Percentiles rank a stretch among this genome's conserved stretches.
Evolutionary conservation across 2,888 invertebrate species (phyloP).

Genomic region (Athalia cordata): DNA sequence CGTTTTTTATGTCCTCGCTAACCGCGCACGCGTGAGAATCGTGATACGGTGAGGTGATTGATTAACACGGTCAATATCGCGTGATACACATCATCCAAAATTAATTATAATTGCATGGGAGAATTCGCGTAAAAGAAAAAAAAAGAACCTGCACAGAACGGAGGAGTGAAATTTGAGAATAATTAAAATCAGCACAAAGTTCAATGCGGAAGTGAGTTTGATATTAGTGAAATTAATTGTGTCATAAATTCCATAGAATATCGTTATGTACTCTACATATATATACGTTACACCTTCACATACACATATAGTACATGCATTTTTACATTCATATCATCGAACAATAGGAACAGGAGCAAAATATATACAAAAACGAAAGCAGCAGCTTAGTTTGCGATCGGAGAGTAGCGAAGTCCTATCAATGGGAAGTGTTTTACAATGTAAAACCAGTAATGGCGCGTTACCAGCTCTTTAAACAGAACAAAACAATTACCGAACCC

Average conservation of each 20-base stretch:
- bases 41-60: background rate
- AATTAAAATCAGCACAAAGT: too few species aligned
- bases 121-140: too few species aligned
- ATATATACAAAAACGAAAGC: too few species aligned
- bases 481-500: slow-evolving; percentile 63
- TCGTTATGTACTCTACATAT: too few species aligned
- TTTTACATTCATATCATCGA: slow-evolving; percentile 44
- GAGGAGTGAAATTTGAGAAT: too few species aligned
- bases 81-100: background rate
- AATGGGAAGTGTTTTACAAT: slow-evolving; percentile 64
- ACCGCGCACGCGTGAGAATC: slow-evolving; percentile 3
- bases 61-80: background rate
- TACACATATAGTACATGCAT: too few species aligned
- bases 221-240: slow-evolving; percentile 66
- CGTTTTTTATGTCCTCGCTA: slow-evolving; percentile 21
- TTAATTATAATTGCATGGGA: too few species aligned
- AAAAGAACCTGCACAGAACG: too few species aligned
- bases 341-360: slow-evolving; percentile 57
- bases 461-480: slow-evolving; percentile 49
- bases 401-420: slow-evolving; percentile 46
- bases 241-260: slow-evolving; percentile 62
- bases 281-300: too few species aligned
- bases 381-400: slow-evolving; percentile 28
- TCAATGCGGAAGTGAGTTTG: slow-evolving; percentile 45
- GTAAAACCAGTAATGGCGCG: slow-evolving; percentile 61